Percentiles rank a stretch among this genome's conserved stretches.
These are phyloP conservation scores for Poecilia gillii DNA, from an alignment of 2,797 vertebrate species.

Conservation along the genomic window DNA sequence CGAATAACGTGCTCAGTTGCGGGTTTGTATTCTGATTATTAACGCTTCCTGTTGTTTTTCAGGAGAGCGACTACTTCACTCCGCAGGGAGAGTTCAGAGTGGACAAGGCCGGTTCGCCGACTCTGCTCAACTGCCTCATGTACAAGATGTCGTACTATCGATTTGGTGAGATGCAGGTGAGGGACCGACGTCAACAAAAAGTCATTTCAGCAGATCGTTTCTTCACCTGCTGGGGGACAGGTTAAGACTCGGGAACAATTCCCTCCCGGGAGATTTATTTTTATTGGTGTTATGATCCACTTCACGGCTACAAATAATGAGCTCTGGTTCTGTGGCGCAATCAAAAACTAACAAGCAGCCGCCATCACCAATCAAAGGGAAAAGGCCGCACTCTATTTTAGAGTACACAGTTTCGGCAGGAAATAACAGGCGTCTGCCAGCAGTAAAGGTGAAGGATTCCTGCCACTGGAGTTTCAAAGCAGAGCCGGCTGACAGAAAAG, in stretches of 20 bases:
- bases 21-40: neutral
- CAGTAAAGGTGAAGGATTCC: conserved; percentile 30
- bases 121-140: conserved; percentile 98
- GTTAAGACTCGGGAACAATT: conserved; percentile 3
- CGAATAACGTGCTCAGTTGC: neutral
- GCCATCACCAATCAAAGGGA: conserved; percentile 8
- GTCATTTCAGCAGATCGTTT: conserved; percentile 4
- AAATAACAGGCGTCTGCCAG: conserved; percentile 44
- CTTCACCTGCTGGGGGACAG: conserved; percentile 2
- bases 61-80: conserved; percentile 99
- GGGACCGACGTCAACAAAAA: conserved; percentile 11
- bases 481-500: conserved; percentile 37
- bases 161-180: conserved; percentile 99
- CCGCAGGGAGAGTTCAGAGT: conserved; percentile 98
- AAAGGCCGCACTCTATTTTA: conserved; percentile 10
- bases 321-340: conserved; percentile 15
- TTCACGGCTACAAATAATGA: conserved; percentile 20
- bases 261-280: conserved; percentile 6
- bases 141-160: conserved; percentile 99
- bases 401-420: conserved; percentile 18
- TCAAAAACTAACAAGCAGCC: conserved; percentile 40
- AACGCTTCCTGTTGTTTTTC: conserved; percentile 28
- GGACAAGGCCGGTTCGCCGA: conserved; percentile 97
- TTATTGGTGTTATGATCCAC: conserved; percentile 24
- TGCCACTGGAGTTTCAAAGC: conserved; percentile 40